Evolutionary conservation across 2,797 vertebrate genomes (phyloP).

Genomic region (Sparidentex hasta): DNA sequence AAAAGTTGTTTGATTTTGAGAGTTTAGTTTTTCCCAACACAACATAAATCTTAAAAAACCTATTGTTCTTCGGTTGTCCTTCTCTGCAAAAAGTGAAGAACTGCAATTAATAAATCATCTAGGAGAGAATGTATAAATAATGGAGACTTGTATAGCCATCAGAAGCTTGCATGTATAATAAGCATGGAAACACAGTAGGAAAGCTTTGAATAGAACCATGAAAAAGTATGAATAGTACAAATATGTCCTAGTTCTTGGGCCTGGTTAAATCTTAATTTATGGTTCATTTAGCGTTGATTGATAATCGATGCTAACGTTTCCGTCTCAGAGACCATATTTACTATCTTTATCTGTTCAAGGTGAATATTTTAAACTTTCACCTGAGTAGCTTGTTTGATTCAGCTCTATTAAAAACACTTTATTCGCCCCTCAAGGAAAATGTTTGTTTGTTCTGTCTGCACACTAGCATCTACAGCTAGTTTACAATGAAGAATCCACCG

Average conservation of each 20-base stretch:
- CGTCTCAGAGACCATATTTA: neutral
- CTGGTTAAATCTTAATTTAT: conserved; percentile 24
- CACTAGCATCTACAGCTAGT: conserved; percentile 3
- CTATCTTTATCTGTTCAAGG: neutral
- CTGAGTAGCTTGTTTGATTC: neutral
- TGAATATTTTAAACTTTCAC: conserved; percentile 7
- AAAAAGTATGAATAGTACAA: conserved; percentile 42
- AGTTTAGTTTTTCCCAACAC: conserved; percentile 17
- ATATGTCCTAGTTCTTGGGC: neutral
- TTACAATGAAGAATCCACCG: conserved; percentile 22
- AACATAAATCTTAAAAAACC: conserved; percentile 38
- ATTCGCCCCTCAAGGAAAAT: neutral
- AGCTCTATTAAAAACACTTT: neutral
- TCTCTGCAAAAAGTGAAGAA: conserved; percentile 36
- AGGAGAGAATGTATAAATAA: conserved; percentile 58
- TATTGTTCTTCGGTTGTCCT: conserved; percentile 51
- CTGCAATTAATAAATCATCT: conserved; percentile 66
- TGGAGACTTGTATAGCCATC: conserved; percentile 44
- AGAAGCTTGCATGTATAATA: conserved; percentile 45
- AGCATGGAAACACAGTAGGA: conserved; percentile 37
- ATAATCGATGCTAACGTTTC: conserved; percentile 10
- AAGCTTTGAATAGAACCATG: conserved; percentile 27
- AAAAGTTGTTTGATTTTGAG: conserved; percentile 35
- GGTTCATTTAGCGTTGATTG: conserved; percentile 27
- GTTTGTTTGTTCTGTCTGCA: conserved; percentile 5